phyloP scores from a whole-genome alignment of 1,140 invertebrate species.

The Drosophila subpulchrella region DNA sequence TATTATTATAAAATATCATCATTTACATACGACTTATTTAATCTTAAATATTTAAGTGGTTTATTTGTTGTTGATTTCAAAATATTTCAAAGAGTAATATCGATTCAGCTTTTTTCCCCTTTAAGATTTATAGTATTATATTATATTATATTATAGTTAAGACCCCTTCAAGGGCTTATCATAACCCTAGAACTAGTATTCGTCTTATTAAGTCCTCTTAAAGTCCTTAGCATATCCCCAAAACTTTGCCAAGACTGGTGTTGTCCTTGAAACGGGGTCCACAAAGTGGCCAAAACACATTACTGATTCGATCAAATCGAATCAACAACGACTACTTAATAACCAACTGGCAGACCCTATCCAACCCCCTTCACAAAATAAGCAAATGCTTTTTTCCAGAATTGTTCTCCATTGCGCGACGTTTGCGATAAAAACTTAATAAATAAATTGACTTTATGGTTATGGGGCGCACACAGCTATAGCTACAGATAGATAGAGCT shows the following conservation, averaged over 20 bases:
- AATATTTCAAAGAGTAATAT: too few relatives aligned
- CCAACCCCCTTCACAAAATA: background rate
- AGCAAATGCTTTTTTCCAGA: slow-evolving; percentile 27
- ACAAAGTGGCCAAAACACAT: slow-evolving; percentile 48
- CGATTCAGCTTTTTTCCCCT: too few relatives aligned
- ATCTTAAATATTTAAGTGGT: too few relatives aligned
- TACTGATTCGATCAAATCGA: slow-evolving; percentile 47
- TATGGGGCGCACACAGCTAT: slow-evolving; percentile 58
- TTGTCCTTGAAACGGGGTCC: slow-evolving; percentile 22
- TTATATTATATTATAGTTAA: too few relatives aligned
- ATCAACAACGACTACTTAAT: slow-evolving; percentile 51
- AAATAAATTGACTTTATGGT: slow-evolving; percentile 80
- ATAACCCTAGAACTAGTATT: too few relatives aligned
- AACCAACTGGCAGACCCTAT: background rate
- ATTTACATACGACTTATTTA: too few relatives aligned
- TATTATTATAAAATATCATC: too few relatives aligned
- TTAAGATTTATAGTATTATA: too few relatives aligned
- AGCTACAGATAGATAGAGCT: slow-evolving; percentile 22
- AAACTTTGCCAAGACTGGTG: background rate
- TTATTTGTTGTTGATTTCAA: too few relatives aligned
- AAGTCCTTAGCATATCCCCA: background rate
- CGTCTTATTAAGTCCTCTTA: background rate
- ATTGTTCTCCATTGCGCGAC: slow-evolving; percentile 53
- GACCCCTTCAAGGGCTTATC: too few relatives aligned
- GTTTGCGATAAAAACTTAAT: slow-evolving; percentile 80